A percentile compares a stretch with the other conserved stretches of the same genome.
Evolutionary conservation across 2,113 vertebrate species (phyloP).

Genomic region (Elanoides forficatus): DNA sequence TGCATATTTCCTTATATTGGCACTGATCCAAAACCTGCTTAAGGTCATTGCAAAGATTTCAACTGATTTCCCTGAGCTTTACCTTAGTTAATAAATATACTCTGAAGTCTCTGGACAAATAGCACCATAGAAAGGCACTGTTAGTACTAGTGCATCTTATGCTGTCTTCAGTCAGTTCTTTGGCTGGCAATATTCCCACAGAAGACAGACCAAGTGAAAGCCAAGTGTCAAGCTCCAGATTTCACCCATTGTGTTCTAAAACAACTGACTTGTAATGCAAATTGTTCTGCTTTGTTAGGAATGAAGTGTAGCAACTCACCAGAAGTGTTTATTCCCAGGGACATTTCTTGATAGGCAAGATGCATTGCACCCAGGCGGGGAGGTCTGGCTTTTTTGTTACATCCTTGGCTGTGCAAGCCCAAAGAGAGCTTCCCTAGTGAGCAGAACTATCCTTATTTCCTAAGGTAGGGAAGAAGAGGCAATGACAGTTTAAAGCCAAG

Average conservation of each 20-base stretch:
- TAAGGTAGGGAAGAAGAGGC: background rate
- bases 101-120: conserved; percentile 1
- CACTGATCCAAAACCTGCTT: background rate
- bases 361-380: background rate
- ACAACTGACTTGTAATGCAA: background rate
- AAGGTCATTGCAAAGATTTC: background rate
- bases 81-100: background rate
- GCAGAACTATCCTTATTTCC: background rate
- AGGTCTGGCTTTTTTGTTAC: background rate
- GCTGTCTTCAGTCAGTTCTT: background rate
- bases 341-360: background rate
- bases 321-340: background rate
- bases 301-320: background rate
- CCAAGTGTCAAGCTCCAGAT: background rate
- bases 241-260: conserved; percentile 14
- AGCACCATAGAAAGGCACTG: background rate
- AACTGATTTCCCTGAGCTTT: background rate
- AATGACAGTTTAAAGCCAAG: background rate
- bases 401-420: background rate
- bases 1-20: background rate
- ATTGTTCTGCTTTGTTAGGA: conserved; percentile 17
- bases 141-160: background rate
- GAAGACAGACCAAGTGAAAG: conserved; percentile 4
- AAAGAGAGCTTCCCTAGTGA: background rate
- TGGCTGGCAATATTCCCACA: background rate